A percentile compares a stretch with the other conserved stretches of the same genome.
phyloP scores from a whole-genome alignment of 2,797 vertebrate species.

The Phrynocephalus guinanensis region DNA sequence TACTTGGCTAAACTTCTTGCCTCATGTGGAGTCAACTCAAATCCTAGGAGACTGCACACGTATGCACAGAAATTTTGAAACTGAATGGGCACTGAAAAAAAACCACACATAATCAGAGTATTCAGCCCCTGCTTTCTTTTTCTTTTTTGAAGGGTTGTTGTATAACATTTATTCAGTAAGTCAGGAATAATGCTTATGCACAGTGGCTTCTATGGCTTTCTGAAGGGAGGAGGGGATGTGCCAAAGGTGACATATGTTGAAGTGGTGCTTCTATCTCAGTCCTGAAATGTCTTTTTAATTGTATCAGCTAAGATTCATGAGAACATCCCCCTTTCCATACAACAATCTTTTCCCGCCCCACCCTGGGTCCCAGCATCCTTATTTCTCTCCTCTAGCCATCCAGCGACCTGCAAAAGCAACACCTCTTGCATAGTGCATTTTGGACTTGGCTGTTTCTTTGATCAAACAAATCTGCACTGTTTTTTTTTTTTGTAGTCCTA shows the following conservation, averaged over 20 bases:
- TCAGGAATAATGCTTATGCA: constrained; percentile 29
- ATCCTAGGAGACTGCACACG: no score
- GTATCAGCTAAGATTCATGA: constrained; percentile 66
- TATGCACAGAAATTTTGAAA: no score
- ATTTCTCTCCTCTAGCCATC: constrained; percentile 79
- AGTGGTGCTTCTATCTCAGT: constrained; percentile 45
- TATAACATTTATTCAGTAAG: constrained; percentile 26
- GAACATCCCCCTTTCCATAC: constrained; percentile 28
- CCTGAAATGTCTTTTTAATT: constrained; percentile 67
- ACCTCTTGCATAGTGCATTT: constrained; percentile 93
- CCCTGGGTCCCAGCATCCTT: constrained; percentile 55
- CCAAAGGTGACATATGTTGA: constrained; percentile 70
- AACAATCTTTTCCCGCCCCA: constrained; percentile 48
- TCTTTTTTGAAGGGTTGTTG: neutral
- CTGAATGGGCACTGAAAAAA: no score
- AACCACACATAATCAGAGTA: no score
- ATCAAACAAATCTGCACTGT: constrained; percentile 91
- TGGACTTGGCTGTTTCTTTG: constrained; percentile 89
- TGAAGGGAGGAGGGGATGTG: constrained; percentile 56
- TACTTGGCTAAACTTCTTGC: no score
- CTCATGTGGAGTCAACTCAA: no score
- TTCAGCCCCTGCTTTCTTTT: no score
- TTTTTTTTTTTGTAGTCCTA: constrained; percentile 87
- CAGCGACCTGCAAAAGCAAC: constrained; percentile 87
- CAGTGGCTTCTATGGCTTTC: constrained; percentile 21